Evolutionary conservation across 2,888 invertebrate genomes (phyloP), one percentile per base, ranked within the genome.

Genomic region (Agriopis leucophaearia): DNA sequence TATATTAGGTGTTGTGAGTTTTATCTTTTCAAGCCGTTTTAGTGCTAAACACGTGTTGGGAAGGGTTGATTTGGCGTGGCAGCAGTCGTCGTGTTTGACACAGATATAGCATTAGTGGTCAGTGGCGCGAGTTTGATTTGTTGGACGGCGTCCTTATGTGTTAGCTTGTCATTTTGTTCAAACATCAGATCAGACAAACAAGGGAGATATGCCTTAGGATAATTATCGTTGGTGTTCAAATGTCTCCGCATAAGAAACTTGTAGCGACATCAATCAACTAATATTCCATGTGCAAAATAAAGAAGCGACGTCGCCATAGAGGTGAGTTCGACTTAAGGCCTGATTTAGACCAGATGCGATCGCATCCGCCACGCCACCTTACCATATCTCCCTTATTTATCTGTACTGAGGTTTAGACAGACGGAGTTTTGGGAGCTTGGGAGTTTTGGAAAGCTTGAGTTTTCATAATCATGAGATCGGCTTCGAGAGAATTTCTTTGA

Each of bases 51-150:
- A 27, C 61, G 42, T 10, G 40, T 48, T 44, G 54, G 35, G 3
- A 50, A 27, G 50, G 64, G 60, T 40, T 50, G 51, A 18, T 64
- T 61, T 64, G 44, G 60, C 56, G 38, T 57, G 16, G 56, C 55
- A 47, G 48, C 0, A 7, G 47, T 9, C 4, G 55, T 52, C 55
- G 9, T 27, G 60, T 42, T 8, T 44, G 50, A 45, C 60, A 50
- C 45, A 56, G 63, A 67, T 58, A 59, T 45, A n/a, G 56, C 60
- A 59, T 60, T 59, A 55, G 56, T 61, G 60, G 64, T 64, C 68
- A 69, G 45, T 7, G 60, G 59, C 38, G 9, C 60, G 68, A 42
- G 51, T 56, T 56, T 60, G 59, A 64, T 60, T 64, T 38, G 63
- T 59, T 18, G 61, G 50, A 18, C 48, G 7, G 42, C n/a, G 56